phyloP scores from a whole-genome alignment of 1,140 invertebrate genomes.

The Oncopodura yosiiana region DNA sequence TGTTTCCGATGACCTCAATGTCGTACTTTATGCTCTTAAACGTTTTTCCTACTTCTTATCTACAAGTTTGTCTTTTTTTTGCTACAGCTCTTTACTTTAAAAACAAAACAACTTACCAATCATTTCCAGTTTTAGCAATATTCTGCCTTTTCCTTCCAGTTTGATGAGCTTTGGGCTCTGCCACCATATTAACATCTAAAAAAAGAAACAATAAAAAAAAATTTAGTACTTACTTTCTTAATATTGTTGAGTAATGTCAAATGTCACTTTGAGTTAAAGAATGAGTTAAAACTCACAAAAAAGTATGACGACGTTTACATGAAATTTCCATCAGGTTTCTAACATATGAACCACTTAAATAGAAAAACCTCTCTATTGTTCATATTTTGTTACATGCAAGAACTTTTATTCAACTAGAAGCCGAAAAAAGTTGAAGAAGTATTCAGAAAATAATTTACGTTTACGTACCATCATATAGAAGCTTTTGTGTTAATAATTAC shows the following conservation, averaged over 20 bases:
- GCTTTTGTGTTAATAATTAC: too few species aligned
- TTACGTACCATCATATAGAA: too few species aligned
- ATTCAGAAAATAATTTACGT: too few species aligned
- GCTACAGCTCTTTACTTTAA: not conserved
- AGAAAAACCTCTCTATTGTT: not conserved
- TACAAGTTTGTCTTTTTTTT: not conserved
- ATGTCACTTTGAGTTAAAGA: too few species aligned
- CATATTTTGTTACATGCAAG: too few species aligned
- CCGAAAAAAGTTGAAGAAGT: too few species aligned
- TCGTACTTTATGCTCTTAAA: not conserved
- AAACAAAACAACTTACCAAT: slow-evolving; percentile 48
- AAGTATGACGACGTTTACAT: not conserved
- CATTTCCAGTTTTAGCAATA: slow-evolving; percentile 66
- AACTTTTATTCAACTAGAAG: too few species aligned
- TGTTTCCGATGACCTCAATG: not conserved
- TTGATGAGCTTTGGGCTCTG: slow-evolving; percentile 71
- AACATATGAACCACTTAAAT: not conserved
- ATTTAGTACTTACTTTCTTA: slow-evolving; percentile 3
- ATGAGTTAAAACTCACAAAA: too few species aligned
- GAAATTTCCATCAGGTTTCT: slow-evolving; percentile 1
- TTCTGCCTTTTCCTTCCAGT: slow-evolving; percentile 68
- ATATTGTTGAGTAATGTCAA: too few species aligned
- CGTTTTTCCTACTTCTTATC: not conserved
- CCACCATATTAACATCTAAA: slow-evolving; percentile 72
- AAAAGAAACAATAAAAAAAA: slow-evolving; percentile 39